Evolutionary conservation across 1,140 invertebrate species (phyloP), one percentile per base, ranked within the genome.

Genomic region (Medauroidea extradentata): DNA sequence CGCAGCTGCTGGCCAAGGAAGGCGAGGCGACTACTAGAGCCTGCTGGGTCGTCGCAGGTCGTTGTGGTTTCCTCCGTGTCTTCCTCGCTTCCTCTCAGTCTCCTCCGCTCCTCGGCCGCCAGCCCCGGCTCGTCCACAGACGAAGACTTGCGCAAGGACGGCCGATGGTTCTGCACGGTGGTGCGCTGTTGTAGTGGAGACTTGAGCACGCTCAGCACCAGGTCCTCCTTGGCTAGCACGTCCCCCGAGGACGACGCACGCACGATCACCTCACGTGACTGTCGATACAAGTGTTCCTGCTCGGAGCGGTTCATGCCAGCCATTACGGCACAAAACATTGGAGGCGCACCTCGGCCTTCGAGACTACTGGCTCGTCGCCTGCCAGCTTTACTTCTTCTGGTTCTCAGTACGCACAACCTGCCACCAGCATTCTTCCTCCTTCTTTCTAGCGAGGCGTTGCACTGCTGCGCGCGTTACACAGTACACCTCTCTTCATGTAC

Each of bases 251-350:
- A 24, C 24, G 42, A 23, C 16, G 24, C 21, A 2, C 18, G 50
- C 24, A 77, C 64, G 55, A 77, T 78, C n/a, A 83, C 71, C 65
- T 81, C 81, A 24, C 81, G 75, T 53, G 81, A 83, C 67, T 81
- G 81, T 51, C 82, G 71, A 63, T 81, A 84, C 42, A 84, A 69
- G 53, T 76, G 79, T 61, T 83, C 82, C 69, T 84, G 82, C 68
- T 83, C 82, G 44, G 78, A 81, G 21, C 82, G 78, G 71, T 83
- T 84, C 83, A 83, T 84, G 54, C 74, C 78, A 70, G 58, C 39
- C 23, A 53, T 38, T 25, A 38, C 48, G 48, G n/a, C 21, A 14
- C 2, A 18, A 16, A 27, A 23, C 27, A 2, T 27, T 46, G 19
- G 48, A 1, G 2, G 48, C 48, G 21, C 14, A 1, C 8, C 7